Conservation (phyloP, 2,888 invertebrate species). For the Calameuta idolon region DNA sequence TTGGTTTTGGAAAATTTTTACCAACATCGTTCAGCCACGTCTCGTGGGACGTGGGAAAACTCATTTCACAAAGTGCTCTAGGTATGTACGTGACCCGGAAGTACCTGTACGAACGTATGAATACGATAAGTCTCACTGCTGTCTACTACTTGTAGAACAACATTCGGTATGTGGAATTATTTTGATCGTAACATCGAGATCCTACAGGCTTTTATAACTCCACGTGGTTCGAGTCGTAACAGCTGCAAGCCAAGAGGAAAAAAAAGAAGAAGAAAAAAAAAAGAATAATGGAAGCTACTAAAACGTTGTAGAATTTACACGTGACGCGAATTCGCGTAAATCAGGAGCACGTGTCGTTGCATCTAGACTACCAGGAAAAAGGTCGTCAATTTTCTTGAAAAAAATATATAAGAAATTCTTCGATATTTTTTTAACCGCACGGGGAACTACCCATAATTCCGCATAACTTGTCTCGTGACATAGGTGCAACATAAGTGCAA, state of each 20-base stretch:
- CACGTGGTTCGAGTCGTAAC: not conserved
- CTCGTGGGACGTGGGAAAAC: not conserved
- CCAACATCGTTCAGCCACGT: not conserved
- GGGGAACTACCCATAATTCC: not conserved
- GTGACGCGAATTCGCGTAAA: not conserved
- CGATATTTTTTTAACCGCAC: not conserved
- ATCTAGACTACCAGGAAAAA: not conserved
- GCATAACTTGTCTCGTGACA: not conserved
- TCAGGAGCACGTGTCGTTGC: not conserved
- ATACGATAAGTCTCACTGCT: not conserved
- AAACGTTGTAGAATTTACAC: not conserved
- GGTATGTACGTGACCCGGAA: not conserved
- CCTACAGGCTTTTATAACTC: not conserved
- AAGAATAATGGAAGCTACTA: not conserved
- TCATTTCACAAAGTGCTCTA: not conserved
- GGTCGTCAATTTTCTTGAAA: not conserved
- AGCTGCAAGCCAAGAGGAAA: not conserved
- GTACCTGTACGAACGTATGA: not conserved
- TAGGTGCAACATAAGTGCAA: not conserved
- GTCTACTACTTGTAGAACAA: not conserved
- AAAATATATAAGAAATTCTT: not conserved
- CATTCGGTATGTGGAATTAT: not conserved
- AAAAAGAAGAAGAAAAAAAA: not conserved
- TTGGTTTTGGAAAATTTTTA: not conserved
- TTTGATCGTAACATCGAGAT: not conserved